Conservation (phyloP, 2,888 invertebrate species). For the Trisateles emortualis region DNA sequence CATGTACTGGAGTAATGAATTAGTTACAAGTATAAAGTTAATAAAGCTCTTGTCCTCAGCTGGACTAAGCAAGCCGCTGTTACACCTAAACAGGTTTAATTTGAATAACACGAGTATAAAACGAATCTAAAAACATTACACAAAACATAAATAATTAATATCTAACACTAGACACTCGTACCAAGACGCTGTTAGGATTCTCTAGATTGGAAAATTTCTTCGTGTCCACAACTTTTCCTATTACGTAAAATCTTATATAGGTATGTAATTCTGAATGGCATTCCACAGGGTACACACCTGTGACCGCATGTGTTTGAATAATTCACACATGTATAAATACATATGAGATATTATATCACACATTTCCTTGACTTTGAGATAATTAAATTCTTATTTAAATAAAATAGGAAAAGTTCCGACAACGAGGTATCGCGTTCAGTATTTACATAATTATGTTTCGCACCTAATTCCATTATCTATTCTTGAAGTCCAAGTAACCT, state of each 20-base stretch:
- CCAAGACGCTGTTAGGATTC: slow-evolving; percentile 84
- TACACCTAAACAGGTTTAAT: slow-evolving; percentile 29
- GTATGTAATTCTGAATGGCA: slow-evolving; percentile 16
- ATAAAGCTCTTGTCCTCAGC: slow-evolving; percentile 29
- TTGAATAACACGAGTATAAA: slow-evolving; percentile 63
- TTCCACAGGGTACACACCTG: slow-evolving; percentile 20
- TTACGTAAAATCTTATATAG: slow-evolving; percentile 13
- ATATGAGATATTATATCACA: slow-evolving; percentile 28
- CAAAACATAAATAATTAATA: slow-evolving; percentile 70
- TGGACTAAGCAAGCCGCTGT: slow-evolving; percentile 31
- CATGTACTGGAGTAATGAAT: slow-evolving; percentile 22
- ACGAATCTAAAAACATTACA: slow-evolving; percentile 59
- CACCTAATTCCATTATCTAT: slow-evolving; percentile 84
- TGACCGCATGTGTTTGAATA: slow-evolving; percentile 8
- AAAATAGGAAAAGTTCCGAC: slow-evolving; percentile 62
- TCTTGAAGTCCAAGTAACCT: slow-evolving; percentile 85
- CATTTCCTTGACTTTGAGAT: neutral
- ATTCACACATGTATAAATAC: slow-evolving; percentile 16
- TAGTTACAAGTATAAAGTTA: slow-evolving; percentile 38
- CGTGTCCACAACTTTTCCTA: slow-evolving; percentile 65
- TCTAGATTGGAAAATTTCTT: slow-evolving; percentile 57
- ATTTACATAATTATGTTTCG: slow-evolving; percentile 74
- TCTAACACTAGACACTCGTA: slow-evolving; percentile 84
- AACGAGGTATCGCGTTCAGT: slow-evolving; percentile 63
- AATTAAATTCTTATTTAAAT: slow-evolving; percentile 6